Base-by-base conservation (phyloP, 2,888 invertebrate species). In the Acronicta alni region DNA sequence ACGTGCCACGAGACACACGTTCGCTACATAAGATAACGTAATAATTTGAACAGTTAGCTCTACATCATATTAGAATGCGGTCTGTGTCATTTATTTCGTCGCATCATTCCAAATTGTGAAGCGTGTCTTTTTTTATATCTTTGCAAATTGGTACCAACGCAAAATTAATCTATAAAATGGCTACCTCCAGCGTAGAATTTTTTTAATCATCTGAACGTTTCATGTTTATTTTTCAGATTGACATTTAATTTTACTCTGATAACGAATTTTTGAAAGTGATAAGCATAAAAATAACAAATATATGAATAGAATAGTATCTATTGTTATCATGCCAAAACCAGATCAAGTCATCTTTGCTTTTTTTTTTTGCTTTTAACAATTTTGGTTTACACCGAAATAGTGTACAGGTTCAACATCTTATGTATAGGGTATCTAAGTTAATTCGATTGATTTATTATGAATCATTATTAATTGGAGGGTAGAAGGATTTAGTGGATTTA, bases 131-230 rank as follows among this genome's bases (percentile, higher is more conserved):
- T 9, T 14, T 37, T 1, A 30, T 32, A 46, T 30, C 45, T 57
- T 42, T 16, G 30, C 47, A 18, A 61, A 47, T 57, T 44, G 45
- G 35, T 61, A 32, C 37, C 16, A 44, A 42, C 47, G 39, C 38
- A 61, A 49, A 55, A 57, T 61, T 57, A 61, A 67, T 69, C 39
- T 57, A 15, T 49, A 54, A 58, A 67, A 64, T 58, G 57, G 54
- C 39, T 30, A 30, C 30, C 53, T 41, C 42, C 44, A 41, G 43
- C 37, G 35, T 51, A 26, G n/a, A 10, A 38, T 45, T 32, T 32
- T 32, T 56, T 57, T 64, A 58, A 58, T 76, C 72, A 57, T 54
- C 56, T 46, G 43, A 71, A 57, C 39, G 26, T 55, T 56, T 38
- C 32, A 38, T 63, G 53, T 58, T 53, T 63, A 54, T 61, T 54